These are phyloP conservation scores for Grus americana DNA, from an alignment of 2,113 vertebrate species.

Conservation along the genomic window DNA sequence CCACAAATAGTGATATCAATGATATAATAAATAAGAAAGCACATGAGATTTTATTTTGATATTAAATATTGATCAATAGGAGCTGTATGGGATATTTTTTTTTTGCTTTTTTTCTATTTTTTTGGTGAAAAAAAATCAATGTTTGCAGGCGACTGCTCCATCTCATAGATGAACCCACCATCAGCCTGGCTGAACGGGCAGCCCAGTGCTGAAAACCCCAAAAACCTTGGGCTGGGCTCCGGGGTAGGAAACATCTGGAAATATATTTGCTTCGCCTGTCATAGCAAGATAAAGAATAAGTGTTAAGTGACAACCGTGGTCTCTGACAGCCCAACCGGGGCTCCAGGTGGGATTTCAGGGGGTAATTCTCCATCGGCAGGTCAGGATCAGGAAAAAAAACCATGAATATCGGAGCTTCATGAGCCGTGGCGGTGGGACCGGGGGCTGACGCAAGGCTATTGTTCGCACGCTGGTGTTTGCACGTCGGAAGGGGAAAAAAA, in stretches of 20 bases:
- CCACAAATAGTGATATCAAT: background rate
- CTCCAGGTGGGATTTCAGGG: slow-evolving; percentile 79
- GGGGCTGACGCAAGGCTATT: slow-evolving; percentile 77
- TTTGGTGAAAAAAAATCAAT: background rate
- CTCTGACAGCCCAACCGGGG: slow-evolving; percentile 4
- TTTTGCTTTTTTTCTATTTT: background rate
- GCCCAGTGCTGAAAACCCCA: background rate
- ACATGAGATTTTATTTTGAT: background rate
- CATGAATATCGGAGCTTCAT: background rate
- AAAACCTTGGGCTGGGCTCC: background rate
- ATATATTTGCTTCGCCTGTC: slow-evolving; percentile 31
- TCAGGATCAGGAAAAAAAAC: background rate
- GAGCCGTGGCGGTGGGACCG: slow-evolving; percentile 5
- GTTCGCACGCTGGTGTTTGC: slow-evolving; percentile 39
- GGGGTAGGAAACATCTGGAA: slow-evolving; percentile 91
- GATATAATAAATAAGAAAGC: background rate
- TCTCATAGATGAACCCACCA: background rate
- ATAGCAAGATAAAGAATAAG: slow-evolving; percentile 56
- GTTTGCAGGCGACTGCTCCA: background rate
- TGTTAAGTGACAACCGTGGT: background rate
- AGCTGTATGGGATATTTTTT: background rate
- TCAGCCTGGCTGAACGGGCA: accelerated
- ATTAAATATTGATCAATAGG: background rate
- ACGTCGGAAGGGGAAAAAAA: background rate
- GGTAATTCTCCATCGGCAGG: background rate